phyloP scores from a whole-genome alignment of 1,140 invertebrate species.

The Mamestra configurata region DNA sequence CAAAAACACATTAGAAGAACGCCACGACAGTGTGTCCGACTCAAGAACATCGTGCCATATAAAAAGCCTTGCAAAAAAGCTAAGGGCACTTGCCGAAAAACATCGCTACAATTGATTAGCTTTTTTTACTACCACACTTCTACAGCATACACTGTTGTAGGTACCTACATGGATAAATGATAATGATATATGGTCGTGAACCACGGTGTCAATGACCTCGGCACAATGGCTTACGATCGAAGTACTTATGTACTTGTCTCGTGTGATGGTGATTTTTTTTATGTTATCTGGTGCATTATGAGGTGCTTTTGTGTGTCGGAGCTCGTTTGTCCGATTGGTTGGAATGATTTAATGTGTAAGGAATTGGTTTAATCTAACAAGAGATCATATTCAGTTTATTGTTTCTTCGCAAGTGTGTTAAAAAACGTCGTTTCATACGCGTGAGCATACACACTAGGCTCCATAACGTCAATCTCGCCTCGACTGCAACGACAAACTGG shows the following conservation, averaged over 20 bases:
- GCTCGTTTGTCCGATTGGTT: not conserved
- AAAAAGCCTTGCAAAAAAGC: slow-evolving; percentile 64
- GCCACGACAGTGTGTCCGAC: slow-evolving; percentile 54
- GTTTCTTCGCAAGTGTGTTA: too few relatives aligned
- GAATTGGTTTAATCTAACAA: not conserved
- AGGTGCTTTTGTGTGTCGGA: not conserved
- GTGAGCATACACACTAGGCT: too few relatives aligned
- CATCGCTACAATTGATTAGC: slow-evolving; percentile 66
- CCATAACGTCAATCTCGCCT: too few relatives aligned
- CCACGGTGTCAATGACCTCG: slow-evolving; percentile 52
- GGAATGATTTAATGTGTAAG: not conserved
- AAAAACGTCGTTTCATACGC: too few relatives aligned
- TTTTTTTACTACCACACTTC: slow-evolving; percentile 41
- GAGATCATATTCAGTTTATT: too few relatives aligned
- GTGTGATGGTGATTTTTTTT: slow-evolving; percentile 15
- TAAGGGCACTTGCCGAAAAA: slow-evolving; percentile 64
- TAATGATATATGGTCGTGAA: slow-evolving; percentile 49
- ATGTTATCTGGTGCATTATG: slow-evolving; percentile 7
- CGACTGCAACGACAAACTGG: too few relatives aligned
- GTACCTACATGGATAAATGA: slow-evolving; percentile 53
- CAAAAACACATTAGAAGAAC: slow-evolving; percentile 23
- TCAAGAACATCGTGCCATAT: slow-evolving; percentile 54
- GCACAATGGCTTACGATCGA: slow-evolving; percentile 27
- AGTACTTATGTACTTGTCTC: slow-evolving; percentile 17
- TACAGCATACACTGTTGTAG: not conserved